Evolutionary conservation across 2,797 vertebrate species (phyloP).

Genomic region (Bucorvus abyssinicus): DNA sequence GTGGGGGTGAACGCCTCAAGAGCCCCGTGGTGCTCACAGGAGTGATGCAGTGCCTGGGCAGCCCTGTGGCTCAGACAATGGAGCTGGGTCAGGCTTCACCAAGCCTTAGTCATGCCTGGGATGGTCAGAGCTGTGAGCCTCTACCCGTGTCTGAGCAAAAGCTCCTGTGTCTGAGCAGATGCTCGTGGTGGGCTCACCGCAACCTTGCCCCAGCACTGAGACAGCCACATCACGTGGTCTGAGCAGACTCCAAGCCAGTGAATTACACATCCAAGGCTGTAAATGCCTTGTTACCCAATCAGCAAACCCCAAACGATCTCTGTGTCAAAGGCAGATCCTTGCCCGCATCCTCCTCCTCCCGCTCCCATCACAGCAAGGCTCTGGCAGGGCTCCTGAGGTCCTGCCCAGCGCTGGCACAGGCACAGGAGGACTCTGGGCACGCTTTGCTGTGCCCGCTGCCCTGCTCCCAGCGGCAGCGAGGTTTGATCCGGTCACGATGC

Average conservation of each 20-base stretch:
- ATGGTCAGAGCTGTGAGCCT: neutral
- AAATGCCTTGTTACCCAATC: constrained; percentile 29
- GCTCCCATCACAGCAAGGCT: neutral
- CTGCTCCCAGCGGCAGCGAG: rapidly evolving
- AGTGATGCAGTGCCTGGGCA: neutral
- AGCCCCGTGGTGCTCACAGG: neutral
- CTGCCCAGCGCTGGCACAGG: neutral
- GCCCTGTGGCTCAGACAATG: rapidly evolving
- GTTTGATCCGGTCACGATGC: neutral
- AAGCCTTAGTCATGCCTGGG: neutral
- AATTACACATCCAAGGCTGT: neutral
- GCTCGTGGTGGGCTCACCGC: neutral
- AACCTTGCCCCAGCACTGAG: neutral
- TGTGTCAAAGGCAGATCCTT: neutral
- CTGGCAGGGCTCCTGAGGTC: neutral
- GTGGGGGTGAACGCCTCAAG: neutral
- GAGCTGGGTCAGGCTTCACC: neutral
- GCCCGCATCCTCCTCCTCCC: neutral
- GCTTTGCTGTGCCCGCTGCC: neutral
- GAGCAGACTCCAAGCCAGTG: neutral
- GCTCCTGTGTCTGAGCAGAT: neutral
- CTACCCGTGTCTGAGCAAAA: neutral
- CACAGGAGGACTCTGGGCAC: neutral
- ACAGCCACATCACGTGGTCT: neutral
- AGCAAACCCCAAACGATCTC: neutral